Evolutionary conservation across 1,140 invertebrate species (phyloP), one percentile per base, ranked within the genome.

Genomic region (Thalassaphorura encarpata): DNA sequence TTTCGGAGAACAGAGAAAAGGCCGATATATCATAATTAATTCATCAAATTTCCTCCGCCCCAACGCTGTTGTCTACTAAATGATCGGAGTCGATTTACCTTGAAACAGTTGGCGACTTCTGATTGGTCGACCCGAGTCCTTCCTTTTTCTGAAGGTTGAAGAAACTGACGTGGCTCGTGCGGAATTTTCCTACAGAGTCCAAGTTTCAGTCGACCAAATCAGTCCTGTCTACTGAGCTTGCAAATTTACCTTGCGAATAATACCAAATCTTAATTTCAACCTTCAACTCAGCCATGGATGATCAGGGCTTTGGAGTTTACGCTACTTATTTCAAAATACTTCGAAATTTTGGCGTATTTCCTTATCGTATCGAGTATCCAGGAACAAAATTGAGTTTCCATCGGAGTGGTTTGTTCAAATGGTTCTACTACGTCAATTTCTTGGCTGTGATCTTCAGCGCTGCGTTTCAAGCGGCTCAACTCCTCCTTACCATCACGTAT

Each of bases 391-490:
- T 61, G 1, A 29, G 52, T 2, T 46, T 52, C 23, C 54, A 63
- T 33, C 45, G 39, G 5, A 48, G 33, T 18, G 63, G 63, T 19
- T 28, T 52, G 21, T 65, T 48, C 39, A 65, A 60, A 49, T 65
- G 60, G 63, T 52, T 65, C 40, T 65, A n/a, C 52, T 65, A 65
- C 51, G 43, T 65, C 57, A 65, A 65, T 43, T 65, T 60, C 43
- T 48, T 65, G 6, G 54, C 29, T 2, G 42, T 60, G 36, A 33
- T 60, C n/a, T 65, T 65, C 29, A 57, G 57, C 2, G 40, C 47
- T 0, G 54, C 57, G 2, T 65, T 65, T 41, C 60, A 65, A 46
- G 45, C 48, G 2, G 60, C 58, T 4, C 57, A 61, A n/a, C n/a
- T n/a, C n/a, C n/a, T 53, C 13, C 49, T 65, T 2, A 62, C 60